Evolutionary conservation across 1,140 invertebrate species (phyloP).

Genomic region (Hyphantria cunea): DNA sequence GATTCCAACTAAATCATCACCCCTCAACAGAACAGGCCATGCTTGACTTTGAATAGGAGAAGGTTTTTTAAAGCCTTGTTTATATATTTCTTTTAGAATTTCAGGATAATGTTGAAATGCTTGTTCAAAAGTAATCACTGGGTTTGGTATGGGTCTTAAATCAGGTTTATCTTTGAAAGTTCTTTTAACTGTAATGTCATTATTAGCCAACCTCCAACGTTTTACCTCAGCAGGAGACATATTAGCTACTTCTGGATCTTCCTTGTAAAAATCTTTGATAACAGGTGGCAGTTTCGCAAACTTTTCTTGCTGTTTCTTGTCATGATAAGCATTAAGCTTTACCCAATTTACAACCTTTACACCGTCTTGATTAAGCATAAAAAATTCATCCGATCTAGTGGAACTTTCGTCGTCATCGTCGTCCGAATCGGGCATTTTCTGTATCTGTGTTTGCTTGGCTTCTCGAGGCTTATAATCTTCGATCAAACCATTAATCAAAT

Average conservation of each 20-base stretch:
- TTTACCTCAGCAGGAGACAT: slow-evolving; percentile 85
- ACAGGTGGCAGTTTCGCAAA: slow-evolving; percentile 86
- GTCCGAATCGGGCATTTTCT: too few species aligned
- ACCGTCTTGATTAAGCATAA: slow-evolving; percentile 53
- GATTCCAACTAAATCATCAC: slow-evolving; percentile 95
- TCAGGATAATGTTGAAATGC: slow-evolving; percentile 92
- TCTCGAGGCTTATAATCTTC: slow-evolving; percentile 56
- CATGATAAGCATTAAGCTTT: slow-evolving; percentile 74
- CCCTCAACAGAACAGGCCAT: slow-evolving; percentile 93
- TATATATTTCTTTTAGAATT: slow-evolving; percentile 90
- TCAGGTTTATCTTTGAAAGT: slow-evolving; percentile 77
- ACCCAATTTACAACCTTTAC: slow-evolving; percentile 68
- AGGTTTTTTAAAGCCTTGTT: slow-evolving; percentile 91
- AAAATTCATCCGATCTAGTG: slow-evolving; percentile 61
- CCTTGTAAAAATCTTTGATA: slow-evolving; percentile 92
- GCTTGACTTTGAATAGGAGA: slow-evolving; percentile 96
- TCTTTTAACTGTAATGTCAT: slow-evolving; percentile 88
- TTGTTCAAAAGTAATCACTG: slow-evolving; percentile 91
- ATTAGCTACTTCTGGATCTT: slow-evolving; percentile 86
- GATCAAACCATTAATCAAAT: slow-evolving; percentile 81
- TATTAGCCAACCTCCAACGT: slow-evolving; percentile 84
- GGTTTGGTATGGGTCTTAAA: slow-evolving; percentile 88
- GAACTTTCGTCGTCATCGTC: slow-evolving; percentile 39
- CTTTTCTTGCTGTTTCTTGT: slow-evolving; percentile 79
- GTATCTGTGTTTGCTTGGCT: too few species aligned